phyloP scores from a whole-genome alignment of 2,797 vertebrate genomes.

The Enteromius fasciolatus region DNA sequence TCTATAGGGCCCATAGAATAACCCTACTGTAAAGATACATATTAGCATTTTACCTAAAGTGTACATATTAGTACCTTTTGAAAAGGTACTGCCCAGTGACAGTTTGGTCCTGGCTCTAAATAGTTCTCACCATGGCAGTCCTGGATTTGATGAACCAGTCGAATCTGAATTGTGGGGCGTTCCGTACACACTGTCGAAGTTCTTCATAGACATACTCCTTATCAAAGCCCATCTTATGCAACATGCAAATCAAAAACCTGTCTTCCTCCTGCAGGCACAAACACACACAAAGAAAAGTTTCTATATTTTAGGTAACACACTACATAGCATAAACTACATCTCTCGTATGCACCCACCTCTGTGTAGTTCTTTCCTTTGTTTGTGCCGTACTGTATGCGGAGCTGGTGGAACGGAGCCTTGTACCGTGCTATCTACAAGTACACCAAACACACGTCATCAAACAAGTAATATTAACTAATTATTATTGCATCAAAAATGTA shows the following conservation, averaged over 20 bases:
- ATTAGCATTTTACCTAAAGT: background rate
- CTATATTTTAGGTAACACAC: conserved; percentile 1
- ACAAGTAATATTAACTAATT: conserved; percentile 39
- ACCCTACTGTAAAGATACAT: background rate
- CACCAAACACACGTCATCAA: conserved; percentile 37
- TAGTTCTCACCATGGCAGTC: conserved; percentile 84
- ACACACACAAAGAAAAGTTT: background rate
- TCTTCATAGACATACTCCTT: conserved; percentile 89
- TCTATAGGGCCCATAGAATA: no score
- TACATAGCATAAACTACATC: background rate
- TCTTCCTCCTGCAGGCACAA: conserved; percentile 76
- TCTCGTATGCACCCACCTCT: conserved; percentile 61
- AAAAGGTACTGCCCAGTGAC: background rate
- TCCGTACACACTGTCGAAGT: conserved; percentile 86
- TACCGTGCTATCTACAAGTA: conserved; percentile 83
- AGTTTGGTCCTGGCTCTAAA: background rate
- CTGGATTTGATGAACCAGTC: conserved; percentile 92
- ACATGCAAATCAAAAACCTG: conserved; percentile 87
- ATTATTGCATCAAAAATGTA: conserved; percentile 22
- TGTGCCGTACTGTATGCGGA: conserved; percentile 87
- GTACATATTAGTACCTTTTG: background rate
- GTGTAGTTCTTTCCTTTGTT: conserved; percentile 91
- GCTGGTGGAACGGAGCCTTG: conserved; percentile 87
- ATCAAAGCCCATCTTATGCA: conserved; percentile 90
- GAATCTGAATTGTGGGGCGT: conserved; percentile 87